These are phyloP conservation scores for Oscheius sp. DNA, from an alignment of 1,140 invertebrate genomes.

Conservation along the genomic window DNA sequence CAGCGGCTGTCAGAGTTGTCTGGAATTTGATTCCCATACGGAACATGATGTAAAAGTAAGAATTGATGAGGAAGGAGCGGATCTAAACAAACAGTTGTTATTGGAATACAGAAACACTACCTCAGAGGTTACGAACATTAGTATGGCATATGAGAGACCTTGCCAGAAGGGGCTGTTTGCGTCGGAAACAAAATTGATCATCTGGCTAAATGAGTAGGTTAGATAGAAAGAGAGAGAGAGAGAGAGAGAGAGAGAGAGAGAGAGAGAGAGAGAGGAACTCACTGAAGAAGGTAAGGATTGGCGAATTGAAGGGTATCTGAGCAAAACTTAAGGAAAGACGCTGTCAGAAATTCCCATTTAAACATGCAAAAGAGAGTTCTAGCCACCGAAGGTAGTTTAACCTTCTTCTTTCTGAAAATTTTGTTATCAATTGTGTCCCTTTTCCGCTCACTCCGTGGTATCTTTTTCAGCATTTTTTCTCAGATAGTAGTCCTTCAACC, in stretches of 20 bases:
- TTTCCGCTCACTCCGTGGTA: not conserved
- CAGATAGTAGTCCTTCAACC: not conserved
- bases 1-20: conserved; percentile 83
- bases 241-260: not conserved
- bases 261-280: not conserved
- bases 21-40: conserved; percentile 84
- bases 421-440: not conserved
- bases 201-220: conserved; percentile 48
- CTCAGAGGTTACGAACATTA: conserved; percentile 75
- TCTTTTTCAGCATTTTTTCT: not conserved
- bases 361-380: conserved; percentile 50
- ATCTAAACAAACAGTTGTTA: conserved; percentile 58
- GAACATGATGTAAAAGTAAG: conserved; percentile 86
- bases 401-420: too few species aligned
- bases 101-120: conserved; percentile 15
- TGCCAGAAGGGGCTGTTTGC: conserved; percentile 65
- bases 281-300: conserved; percentile 56
- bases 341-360: conserved; percentile 52
- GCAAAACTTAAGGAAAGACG: conserved; percentile 47
- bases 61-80: conserved; percentile 83
- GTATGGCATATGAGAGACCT: conserved; percentile 65
- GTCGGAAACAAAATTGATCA: conserved; percentile 63
- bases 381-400: conserved; percentile 49
- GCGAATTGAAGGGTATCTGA: conserved; percentile 57
- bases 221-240: not conserved